These are phyloP conservation scores for Panthera tigris DNA, from an alignment of 2,113 vertebrate species.

Conservation along the genomic window DNA sequence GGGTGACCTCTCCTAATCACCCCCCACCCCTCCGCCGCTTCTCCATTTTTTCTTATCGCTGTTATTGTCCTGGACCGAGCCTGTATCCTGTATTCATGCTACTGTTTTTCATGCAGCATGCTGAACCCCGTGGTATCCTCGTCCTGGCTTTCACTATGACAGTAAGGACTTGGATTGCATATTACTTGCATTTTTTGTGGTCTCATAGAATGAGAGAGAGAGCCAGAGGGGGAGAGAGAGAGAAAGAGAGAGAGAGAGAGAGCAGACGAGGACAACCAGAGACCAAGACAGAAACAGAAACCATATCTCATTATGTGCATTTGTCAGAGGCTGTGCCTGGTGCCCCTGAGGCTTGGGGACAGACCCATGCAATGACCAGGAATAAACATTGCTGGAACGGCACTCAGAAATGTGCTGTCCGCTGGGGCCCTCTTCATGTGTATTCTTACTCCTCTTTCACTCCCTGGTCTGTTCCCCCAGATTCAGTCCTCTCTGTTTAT, in stretches of 20 bases:
- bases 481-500: not conserved
- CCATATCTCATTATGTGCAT: not conserved
- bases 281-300: not conserved
- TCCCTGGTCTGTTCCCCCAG: not conserved
- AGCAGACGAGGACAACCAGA: not conserved
- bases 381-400: not conserved
- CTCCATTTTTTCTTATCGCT: not conserved
- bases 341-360: not conserved
- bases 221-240: not conserved
- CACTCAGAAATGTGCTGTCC: not conserved
- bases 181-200: not conserved
- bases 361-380: not conserved
- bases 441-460: not conserved
- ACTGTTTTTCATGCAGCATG: not conserved
- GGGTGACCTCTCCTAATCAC: not conserved
- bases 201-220: not conserved
- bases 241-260: not conserved
- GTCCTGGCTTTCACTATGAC: not conserved
- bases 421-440: not conserved
- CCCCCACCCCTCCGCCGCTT: accelerated
- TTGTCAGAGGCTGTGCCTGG: not conserved
- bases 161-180: not conserved
- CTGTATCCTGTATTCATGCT: not conserved
- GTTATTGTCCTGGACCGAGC: not conserved
- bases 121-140: not conserved